Conservation (phyloP, 2,888 invertebrate species). For the Emmelina monodactyla region DNA sequence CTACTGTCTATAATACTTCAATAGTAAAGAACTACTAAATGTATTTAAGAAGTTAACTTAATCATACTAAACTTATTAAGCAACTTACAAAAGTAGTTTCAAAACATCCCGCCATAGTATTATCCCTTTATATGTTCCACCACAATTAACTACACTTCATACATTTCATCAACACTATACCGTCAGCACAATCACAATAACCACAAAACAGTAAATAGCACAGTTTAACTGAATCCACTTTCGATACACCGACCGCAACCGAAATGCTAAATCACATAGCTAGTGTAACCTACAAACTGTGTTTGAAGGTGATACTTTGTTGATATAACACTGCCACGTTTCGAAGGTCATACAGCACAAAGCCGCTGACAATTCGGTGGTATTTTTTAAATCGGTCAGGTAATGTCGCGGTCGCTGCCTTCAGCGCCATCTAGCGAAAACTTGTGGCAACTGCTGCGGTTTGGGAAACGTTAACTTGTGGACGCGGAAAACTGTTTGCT, state of each 20-base stretch:
- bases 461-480: too few relatives aligned
- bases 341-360: conserved; percentile 21
- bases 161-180: background rate
- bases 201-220: conserved; percentile 24
- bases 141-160: conserved; percentile 14
- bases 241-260: conserved; percentile 41
- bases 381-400: conserved; percentile 34
- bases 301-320: conserved; percentile 67
- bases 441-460: too few relatives aligned
- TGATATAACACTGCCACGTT: conserved; percentile 43
- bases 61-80: background rate
- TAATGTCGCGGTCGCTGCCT: conserved; percentile 25
- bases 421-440: conserved; percentile 51
- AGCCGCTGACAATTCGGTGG: conserved; percentile 16
- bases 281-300: conserved; percentile 65
- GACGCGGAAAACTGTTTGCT: too few relatives aligned
- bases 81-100: conserved; percentile 29
- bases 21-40: too few relatives aligned
- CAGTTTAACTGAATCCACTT: conserved; percentile 22
- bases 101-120: conserved; percentile 37
- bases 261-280: conserved; percentile 50
- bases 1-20: too few relatives aligned
- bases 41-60: too few relatives aligned
- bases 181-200: conserved; percentile 19
- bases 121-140: conserved; percentile 18